Base-by-base conservation (phyloP, 1,140 invertebrate species). In the Papilio polyxenes region DNA sequence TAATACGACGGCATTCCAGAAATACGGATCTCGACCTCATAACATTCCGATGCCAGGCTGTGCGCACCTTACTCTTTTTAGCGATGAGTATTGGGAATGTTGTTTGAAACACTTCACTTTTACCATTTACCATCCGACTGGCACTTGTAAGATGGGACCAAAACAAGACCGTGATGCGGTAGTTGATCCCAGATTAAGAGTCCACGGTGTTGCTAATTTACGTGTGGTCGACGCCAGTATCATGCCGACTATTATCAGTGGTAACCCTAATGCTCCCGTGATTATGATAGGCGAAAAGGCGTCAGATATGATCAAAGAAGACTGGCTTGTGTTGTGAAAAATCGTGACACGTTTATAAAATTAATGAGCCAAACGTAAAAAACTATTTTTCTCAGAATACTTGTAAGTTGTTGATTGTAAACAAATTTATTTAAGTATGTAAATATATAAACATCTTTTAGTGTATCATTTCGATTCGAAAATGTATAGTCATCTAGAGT, bases 101-200 rank as follows among this genome's bases (percentile, higher is more conserved):
- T 96, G 96, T 77, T 94, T 97, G 6, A 95, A 97, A 78, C 97
- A 98, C 86, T 98, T 98, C 83, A 98, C 97, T 0, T 97, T 97
- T 83, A 98, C 97, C 0, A 98, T 98, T 65, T 98, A 98, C 87
- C 97, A 98, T 95, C 97, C 97, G 0, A 96, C 96, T 0, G 96
- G 98, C 0, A 98, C 98, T 0, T 97, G 97, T 85, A 98, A 98
- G 91, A 98, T 98, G 98, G 98, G 98, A 5, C 97, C 97, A 0
- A 95, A 93, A 65, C 94, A 94, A 59, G 98, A 98, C 89, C 95
- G 95, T 0, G 96, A 95, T 0, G 97, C 98, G 1, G 98, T 98
- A 0, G 98, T 98, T 0, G 97, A 98, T 93, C 96, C 97, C 0
- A 94, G 97, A 62, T 89, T 98, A 6, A 95, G 96, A 2, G 97